A percentile compares a stretch with the other conserved stretches of the same genome.
These are phyloP conservation scores for Pachyseris speciosa DNA, from an alignment of 64 coral and sea anemone species.

Conservation along the genomic window DNA sequence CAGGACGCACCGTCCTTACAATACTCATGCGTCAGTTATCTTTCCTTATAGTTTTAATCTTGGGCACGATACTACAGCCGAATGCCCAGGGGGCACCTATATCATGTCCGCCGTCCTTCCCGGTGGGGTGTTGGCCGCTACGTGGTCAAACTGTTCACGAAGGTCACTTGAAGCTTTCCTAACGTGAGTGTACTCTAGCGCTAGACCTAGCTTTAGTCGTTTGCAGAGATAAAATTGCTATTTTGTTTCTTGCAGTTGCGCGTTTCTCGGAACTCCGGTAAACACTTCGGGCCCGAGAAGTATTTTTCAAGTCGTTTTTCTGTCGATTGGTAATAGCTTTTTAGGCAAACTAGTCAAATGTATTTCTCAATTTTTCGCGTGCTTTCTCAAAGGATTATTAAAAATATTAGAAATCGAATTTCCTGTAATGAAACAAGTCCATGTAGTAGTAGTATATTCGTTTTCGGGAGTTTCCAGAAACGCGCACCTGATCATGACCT, in stretches of 20 bases:
- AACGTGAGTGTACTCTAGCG: neutral
- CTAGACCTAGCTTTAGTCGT: neutral
- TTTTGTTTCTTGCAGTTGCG: neutral
- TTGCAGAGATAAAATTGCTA: neutral
- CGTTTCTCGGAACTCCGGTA: neutral
- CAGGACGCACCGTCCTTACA: neutral
- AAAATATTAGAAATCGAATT: too few species aligned
- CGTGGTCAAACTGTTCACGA: conserved; percentile 27
- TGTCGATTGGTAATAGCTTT: too few species aligned
- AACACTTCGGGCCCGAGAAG: too few species aligned
- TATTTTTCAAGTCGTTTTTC: too few species aligned
- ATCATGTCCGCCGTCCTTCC: neutral
- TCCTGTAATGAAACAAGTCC: too few species aligned
- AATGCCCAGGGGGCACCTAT: neutral
- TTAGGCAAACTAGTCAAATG: too few species aligned
- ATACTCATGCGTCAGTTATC: neutral
- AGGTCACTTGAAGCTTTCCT: neutral
- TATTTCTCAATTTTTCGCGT: too few species aligned
- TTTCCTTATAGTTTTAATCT: neutral
- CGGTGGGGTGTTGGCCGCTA: neutral
- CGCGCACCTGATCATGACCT: too few species aligned
- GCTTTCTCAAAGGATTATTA: too few species aligned
- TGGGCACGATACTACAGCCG: neutral
- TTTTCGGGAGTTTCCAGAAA: too few species aligned
- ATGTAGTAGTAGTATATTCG: too few species aligned